phyloP scores from a whole-genome alignment of 2,113 vertebrate species.

The Hipposideros armiger region DNA sequence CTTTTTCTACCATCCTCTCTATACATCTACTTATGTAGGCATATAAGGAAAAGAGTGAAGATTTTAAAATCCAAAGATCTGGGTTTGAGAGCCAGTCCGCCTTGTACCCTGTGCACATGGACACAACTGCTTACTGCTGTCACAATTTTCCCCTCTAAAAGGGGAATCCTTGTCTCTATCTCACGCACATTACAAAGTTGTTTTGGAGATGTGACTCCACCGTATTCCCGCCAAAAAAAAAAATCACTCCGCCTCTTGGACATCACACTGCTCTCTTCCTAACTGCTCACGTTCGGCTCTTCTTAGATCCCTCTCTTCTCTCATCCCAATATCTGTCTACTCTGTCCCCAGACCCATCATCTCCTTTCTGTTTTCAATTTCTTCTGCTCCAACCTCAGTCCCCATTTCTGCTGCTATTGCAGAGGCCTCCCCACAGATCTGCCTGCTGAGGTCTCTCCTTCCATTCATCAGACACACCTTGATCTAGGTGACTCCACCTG shows the following conservation, averaged over 20 bases:
- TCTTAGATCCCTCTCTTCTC: neutral
- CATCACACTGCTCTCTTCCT: neutral
- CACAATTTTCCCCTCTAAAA: neutral
- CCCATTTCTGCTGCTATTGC: neutral
- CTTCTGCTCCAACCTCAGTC: neutral
- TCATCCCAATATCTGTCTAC: neutral
- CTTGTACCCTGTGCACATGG: too few species aligned
- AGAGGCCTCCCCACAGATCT: neutral
- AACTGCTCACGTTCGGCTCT: accelerated
- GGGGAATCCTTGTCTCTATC: neutral
- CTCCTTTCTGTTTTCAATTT: neutral
- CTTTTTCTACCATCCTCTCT: neutral
- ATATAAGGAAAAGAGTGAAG: neutral
- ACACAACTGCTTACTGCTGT: neutral
- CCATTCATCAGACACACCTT: neutral
- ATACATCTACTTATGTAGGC: neutral
- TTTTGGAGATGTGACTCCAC: neutral
- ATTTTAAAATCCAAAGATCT: neutral
- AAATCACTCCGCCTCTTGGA: neutral
- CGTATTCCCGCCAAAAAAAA: neutral
- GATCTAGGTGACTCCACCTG: neutral
- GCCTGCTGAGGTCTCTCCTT: neutral
- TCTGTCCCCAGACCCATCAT: neutral
- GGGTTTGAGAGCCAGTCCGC: neutral
- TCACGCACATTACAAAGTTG: neutral